Evolutionary conservation across 2,888 invertebrate species (phyloP), one percentile per base, ranked within the genome.

Genomic region (Cephus runcator): DNA sequence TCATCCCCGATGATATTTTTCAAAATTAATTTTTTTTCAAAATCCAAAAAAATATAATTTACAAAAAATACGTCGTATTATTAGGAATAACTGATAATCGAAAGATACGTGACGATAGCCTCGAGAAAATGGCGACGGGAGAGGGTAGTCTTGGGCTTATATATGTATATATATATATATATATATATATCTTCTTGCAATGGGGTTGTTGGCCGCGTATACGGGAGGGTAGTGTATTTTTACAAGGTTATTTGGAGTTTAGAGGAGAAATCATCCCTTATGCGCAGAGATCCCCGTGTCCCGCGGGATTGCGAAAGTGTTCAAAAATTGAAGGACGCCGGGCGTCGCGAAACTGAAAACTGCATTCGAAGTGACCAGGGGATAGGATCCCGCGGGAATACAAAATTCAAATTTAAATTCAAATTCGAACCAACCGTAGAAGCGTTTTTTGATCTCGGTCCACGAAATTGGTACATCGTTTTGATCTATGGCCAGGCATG

Each of bases 241-340:
- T 87, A 87, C 87, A 85, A 87, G 86, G 89, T 88, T 89, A 87
- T 89, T 87, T 82, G 85, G 84, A 89, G 86, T 89, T 89, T 88
- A 86, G 34, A 75, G 34, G 73, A 75, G 68, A 73, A 77, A 77
- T 78, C 74, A 74, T 74, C 74, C 74, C 74, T 74, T 74, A 74
- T 74, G 74, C 35, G 74, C 34, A 31, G 74, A 35, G 74, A 71
- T 71, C 85, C 88, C 86, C 86, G 79, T 75, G 87, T 73, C 76
- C 76, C 76, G 34, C 69, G 76, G 76, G 76, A 76, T 31, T 82
- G 81, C 81, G 82, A 83, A 85, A 84, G 83, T 88, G 86, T 85
- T 90, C 87, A 91, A 91, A 91, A 91, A 91, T 91, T 91, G 90
- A 91, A 89, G 90, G 85, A 88, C 88, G 85, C 74, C 73, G 69